phyloP scores from a whole-genome alignment of 2,113 vertebrate species.

The Callipepla squamata region DNA sequence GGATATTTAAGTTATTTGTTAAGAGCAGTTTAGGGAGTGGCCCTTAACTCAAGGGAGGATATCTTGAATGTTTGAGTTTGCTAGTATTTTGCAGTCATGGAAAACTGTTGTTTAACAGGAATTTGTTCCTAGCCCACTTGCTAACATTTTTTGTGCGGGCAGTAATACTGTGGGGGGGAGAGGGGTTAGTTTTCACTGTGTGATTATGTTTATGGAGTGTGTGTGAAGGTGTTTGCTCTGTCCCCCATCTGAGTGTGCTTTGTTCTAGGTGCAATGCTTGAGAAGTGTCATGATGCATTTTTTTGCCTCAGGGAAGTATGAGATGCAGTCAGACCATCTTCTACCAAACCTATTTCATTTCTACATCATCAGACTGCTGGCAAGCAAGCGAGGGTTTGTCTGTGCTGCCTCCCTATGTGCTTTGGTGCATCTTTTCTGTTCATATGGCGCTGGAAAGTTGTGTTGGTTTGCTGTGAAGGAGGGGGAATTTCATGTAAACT shows the following conservation, averaged over 20 bases:
- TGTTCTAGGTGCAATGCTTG: neutral
- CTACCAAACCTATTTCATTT: neutral
- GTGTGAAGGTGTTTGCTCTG: neutral
- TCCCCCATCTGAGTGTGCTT: neutral
- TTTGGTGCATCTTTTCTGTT: neutral
- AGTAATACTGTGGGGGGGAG: neutral
- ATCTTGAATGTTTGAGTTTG: neutral
- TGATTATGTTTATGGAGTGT: neutral
- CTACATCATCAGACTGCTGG: neutral
- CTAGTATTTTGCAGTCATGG: neutral
- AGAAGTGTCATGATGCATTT: accelerated
- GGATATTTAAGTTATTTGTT: neutral
- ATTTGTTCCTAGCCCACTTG: neutral
- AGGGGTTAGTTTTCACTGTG: neutral
- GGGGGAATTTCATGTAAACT: neutral
- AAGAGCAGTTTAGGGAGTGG: neutral
- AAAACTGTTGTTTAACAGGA: neutral
- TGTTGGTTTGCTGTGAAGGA: neutral
- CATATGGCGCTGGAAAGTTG: neutral
- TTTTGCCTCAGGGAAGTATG: neutral
- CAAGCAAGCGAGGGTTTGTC: neutral
- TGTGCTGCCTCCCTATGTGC: neutral
- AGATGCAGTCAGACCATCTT: neutral
- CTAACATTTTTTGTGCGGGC: neutral
- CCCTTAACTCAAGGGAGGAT: neutral